These are phyloP conservation scores for Sussaba pulchella DNA, from an alignment of 2,888 invertebrate genomes.

Conservation along the genomic window DNA sequence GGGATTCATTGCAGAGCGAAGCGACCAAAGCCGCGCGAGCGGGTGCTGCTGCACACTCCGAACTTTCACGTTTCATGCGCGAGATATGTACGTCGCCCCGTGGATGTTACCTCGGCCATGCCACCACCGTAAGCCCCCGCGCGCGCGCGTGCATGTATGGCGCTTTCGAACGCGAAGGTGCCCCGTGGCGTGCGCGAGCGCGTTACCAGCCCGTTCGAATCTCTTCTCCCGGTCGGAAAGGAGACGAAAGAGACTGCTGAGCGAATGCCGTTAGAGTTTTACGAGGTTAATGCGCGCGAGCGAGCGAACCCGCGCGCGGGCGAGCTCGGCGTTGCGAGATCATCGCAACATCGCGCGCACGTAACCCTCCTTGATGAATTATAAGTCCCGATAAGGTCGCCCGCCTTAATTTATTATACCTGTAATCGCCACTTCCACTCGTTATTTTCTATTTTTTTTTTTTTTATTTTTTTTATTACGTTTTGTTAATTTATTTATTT, in stretches of 20 bases:
- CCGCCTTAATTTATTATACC: slow-evolving; percentile 82
- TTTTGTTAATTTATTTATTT: no score
- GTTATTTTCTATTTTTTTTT: slow-evolving; percentile 58
- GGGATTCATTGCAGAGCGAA: slow-evolving; percentile 34
- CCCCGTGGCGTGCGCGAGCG: slow-evolving; percentile 59
- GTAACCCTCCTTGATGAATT: slow-evolving; percentile 81
- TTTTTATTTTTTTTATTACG: no score
- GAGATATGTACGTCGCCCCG: slow-evolving; percentile 49
- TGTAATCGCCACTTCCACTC: slow-evolving; percentile 75
- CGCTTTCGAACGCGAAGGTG: slow-evolving; percentile 37
- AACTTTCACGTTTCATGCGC: slow-evolving; percentile 64
- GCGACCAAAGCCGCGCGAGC: slow-evolving; percentile 30
- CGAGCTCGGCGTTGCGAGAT: slow-evolving; percentile 62
- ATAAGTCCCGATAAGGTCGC: slow-evolving; percentile 83
- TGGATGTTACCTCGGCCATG: background rate
- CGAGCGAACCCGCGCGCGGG: slow-evolving; percentile 43
- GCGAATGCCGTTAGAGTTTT: slow-evolving; percentile 77
- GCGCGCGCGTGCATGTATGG: slow-evolving; percentile 27
- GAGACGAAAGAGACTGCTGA: slow-evolving; percentile 63
- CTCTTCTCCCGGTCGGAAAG: slow-evolving; percentile 24
- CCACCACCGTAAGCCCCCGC: slow-evolving; percentile 28
- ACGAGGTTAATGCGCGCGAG: slow-evolving; percentile 78
- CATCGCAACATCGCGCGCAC: slow-evolving; percentile 70
- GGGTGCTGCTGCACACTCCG: slow-evolving; percentile 54
- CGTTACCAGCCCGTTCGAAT: slow-evolving; percentile 46